Evolutionary conservation across 2,113 vertebrate genomes (phyloP).

Genomic region (Terrapene triunguis): DNA sequence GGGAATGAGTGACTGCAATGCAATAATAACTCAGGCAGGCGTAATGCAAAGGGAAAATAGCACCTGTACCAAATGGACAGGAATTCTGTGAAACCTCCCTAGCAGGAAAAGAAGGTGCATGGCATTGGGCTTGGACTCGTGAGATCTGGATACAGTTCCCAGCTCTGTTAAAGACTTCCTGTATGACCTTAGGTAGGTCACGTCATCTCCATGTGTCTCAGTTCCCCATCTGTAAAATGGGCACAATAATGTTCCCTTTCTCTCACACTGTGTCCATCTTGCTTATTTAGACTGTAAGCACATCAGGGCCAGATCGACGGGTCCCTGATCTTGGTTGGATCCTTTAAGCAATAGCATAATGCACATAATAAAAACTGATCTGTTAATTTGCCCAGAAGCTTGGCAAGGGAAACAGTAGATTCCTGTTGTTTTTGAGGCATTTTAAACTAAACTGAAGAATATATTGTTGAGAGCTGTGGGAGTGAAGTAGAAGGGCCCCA

Average conservation of each 20-base stretch:
- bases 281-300: neutral
- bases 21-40: slow-evolving; percentile 76
- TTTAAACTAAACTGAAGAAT: neutral
- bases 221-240: neutral
- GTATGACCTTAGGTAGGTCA: neutral
- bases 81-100: slow-evolving; percentile 9
- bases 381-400: neutral
- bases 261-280: fast-evolving
- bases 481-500: neutral
- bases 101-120: slow-evolving; percentile 37
- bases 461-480: fast-evolving
- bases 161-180: neutral
- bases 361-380: neutral
- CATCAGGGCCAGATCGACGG: neutral
- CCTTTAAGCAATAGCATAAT: neutral
- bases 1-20: slow-evolving; percentile 43
- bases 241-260: neutral
- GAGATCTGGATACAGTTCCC: neutral
- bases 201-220: neutral
- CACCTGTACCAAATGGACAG: slow-evolving; percentile 33
- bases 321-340: neutral
- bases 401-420: neutral
- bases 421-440: neutral
- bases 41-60: slow-evolving; percentile 73
- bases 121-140: neutral